A percentile compares a stretch with the other conserved stretches of the same genome.
phyloP scores from a whole-genome alignment of 2,113 vertebrate species.

The Microcebus tavaratra region DNA sequence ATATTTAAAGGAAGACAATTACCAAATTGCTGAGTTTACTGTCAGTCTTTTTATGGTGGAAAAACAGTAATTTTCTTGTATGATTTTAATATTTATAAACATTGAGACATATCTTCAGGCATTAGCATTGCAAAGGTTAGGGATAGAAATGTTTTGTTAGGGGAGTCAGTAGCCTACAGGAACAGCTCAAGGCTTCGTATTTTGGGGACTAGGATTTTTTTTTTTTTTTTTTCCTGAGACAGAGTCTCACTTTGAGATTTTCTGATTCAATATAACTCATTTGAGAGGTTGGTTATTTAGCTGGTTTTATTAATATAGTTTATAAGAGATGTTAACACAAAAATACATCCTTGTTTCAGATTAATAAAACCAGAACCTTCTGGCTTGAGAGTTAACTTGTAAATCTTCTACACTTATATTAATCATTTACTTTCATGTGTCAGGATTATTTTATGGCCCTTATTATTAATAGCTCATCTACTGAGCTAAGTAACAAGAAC shows the following conservation, averaged over 20 bases:
- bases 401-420: neutral
- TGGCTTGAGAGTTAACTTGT: neutral
- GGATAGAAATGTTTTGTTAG: neutral
- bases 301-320: neutral
- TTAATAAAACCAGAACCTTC: neutral
- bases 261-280: neutral
- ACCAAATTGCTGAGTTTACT: neutral
- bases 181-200: neutral
- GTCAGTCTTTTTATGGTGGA: neutral
- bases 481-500: neutral
- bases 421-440: neutral
- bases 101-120: neutral
- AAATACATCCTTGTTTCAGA: neutral
- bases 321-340: constrained; percentile 3
- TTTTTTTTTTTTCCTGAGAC: too few species aligned
- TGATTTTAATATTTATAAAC: neutral
- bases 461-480: neutral
- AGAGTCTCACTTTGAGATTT: neutral
- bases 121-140: neutral
- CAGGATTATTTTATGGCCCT: neutral
- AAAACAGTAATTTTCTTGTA: neutral
- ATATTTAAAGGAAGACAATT: neutral
- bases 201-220: neutral
- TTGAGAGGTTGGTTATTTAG: neutral
- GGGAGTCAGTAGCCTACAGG: neutral